Base-by-base conservation (phyloP, 1,140 invertebrate species). In the Doryteuthis pealeii region DNA sequence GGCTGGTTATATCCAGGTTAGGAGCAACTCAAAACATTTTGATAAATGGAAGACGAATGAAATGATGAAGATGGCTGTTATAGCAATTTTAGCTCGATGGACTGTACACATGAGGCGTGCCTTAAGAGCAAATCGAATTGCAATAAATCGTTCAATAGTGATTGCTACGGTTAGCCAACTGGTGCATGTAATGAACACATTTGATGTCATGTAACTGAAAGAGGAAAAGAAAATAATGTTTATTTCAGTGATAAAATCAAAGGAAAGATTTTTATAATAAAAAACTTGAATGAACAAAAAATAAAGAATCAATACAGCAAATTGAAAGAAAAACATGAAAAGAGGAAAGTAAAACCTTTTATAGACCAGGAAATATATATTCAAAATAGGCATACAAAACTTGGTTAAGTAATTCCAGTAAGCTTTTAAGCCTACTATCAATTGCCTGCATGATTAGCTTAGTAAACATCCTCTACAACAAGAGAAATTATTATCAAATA, bases 141-240 rank as follows among this genome's bases (percentile, higher is more conserved):
- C 96, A 58, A 98, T 93, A 88, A 95, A 98, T 66, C 96, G 90
- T 87, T 98, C 96, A 76, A 97, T 90, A 0, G 96, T 97, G 28
- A 98, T 96, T 4, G 94, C 94, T 62, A 98, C 91, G 1, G 96
- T 98, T 78, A 97, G 90, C 89, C 97, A 98, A 73, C 96, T 95
- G 30, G 94, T 96, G 54, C 94, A 95, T 40, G 95, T 96, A 77
- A 90, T 95, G 32, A 94, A 93, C 8, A 94, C 93, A 81, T 94
- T 91, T 12, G 93, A 94, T 30, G 97, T 86, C 2, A 95, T 95
- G 85, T 94, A 98, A 65, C 80, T 81, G 77, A 30, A 74, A 76
- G 62, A 28, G 30, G 32, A 68, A 67, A 26, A 33, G 30, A 26
- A 32, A 18, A 68, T 8, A 4, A 68, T 28, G 18, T 62, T 62